Base-by-base conservation (phyloP, 1,140 invertebrate genomes). In the Hypothenemus hampei region DNA sequence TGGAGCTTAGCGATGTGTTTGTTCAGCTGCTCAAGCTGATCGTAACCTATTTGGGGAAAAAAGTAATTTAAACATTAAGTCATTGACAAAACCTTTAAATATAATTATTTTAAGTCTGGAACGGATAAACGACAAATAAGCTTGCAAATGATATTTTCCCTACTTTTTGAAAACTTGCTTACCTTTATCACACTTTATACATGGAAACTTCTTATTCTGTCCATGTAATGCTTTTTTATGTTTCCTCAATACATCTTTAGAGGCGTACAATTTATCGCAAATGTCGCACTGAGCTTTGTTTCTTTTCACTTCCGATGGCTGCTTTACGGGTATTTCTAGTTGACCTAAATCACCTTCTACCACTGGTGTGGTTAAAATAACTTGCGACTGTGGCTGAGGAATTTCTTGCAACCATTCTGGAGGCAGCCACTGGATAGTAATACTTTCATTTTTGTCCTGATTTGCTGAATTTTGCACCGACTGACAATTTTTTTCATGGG, bases 1-100 rank as follows among this genome's bases (percentile, higher is more conserved):
- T 91, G 88, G 16, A 81, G 84, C 26, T 86, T 75, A 62, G 84
- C 16, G 10, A 57, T 79, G 62, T 92, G 89, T 2, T 85, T 75
- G 52, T 82, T 82, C 18, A 92, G 58, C n/a, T 76, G 72, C 19
- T 76, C 73, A 24, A 71, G 56, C 1, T 73, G 70, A 40, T 76
- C 75, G 44, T 78, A 80, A 31, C 73, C 29, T 35, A 20, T n/a
- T n/a, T n/a, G n/a, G n/a, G n/a, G 1, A n/a, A 43, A 8, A 10
- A 2, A 10, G 2, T 7, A 43, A 21, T 21, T 43, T 3, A 2
- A 8, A 1, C 10, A 7, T 6, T 5, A 16, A 6, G 35, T 15
- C 8, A 43, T 21, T 22, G n/a, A n/a, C n/a, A n/a, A n/a, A n/a
- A n/a, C n/a, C n/a, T n/a, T n/a, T n/a, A n/a, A n/a, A n/a, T n/a